phyloP scores from a whole-genome alignment of 2,113 vertebrate species.

The Cervus canadensis region DNA sequence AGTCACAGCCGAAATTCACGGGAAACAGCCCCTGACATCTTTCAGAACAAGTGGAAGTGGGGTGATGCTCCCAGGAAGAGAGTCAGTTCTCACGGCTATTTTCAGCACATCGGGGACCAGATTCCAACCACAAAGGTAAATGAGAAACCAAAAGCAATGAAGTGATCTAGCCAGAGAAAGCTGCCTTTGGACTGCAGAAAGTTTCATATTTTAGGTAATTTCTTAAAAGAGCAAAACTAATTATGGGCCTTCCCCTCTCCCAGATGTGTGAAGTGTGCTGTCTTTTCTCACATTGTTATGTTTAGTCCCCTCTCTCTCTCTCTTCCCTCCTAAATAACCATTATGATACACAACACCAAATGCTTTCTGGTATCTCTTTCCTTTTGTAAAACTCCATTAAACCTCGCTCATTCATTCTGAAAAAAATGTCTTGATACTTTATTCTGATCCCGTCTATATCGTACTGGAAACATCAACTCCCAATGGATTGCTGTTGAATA shows the following conservation, averaged over 20 bases:
- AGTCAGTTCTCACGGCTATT: background rate
- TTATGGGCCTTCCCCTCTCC: slow-evolving; percentile 51
- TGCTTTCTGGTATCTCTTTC: background rate
- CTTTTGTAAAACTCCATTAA: background rate
- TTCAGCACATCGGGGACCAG: accelerated
- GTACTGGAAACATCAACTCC: background rate
- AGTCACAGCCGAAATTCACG: accelerated
- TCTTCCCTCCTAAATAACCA: background rate
- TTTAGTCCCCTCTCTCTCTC: background rate
- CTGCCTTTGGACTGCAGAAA: background rate
- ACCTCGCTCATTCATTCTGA: background rate
- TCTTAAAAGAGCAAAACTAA: slow-evolving; percentile 66
- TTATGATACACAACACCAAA: background rate
- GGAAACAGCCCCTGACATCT: background rate
- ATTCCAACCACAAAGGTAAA: background rate
- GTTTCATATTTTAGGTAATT: slow-evolving; percentile 50
- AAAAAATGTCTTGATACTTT: background rate
- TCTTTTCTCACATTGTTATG: slow-evolving; percentile 26
- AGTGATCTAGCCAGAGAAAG: slow-evolving; percentile 17
- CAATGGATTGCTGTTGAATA: background rate
- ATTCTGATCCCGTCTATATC: background rate
- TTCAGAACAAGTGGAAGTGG: background rate
- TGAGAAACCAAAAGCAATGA: slow-evolving; percentile 60
- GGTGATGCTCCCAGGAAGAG: background rate
- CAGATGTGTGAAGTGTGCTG: background rate